phyloP scores from a whole-genome alignment of 1,140 invertebrate genomes.

The Leptestheria dahalacensis region DNA sequence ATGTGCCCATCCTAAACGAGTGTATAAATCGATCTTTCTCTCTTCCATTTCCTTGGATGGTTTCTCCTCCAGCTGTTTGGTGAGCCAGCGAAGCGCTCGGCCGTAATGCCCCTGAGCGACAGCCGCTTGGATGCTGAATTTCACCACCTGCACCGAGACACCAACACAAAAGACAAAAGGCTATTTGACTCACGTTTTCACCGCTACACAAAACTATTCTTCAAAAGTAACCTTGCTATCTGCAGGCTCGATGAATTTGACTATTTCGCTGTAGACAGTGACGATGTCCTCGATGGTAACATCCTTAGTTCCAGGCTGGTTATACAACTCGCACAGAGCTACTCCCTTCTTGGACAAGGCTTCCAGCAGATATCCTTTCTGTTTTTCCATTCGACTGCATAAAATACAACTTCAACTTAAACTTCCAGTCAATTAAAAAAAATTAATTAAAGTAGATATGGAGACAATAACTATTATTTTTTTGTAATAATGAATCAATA shows the following conservation, averaged over 20 bases:
- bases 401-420: background rate
- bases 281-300: slow-evolving; percentile 39
- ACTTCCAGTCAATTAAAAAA: too few species aligned
- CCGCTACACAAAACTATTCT: slow-evolving; percentile 13
- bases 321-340: slow-evolving; percentile 47
- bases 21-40: slow-evolving; percentile 46
- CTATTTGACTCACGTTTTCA: slow-evolving; percentile 11
- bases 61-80: slow-evolving; percentile 64
- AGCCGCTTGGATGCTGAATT: slow-evolving; percentile 66
- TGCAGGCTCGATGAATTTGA: slow-evolving; percentile 58
- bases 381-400: slow-evolving; percentile 62
- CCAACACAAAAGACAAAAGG: background rate
- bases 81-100: slow-evolving; percentile 55
- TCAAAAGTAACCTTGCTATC: slow-evolving; percentile 51
- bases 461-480: too few species aligned
- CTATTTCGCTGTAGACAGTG: slow-evolving; percentile 47
- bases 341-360: slow-evolving; percentile 56
- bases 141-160: slow-evolving; percentile 38
- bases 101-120: slow-evolving; percentile 60
- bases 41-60: slow-evolving; percentile 53
- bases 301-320: slow-evolving; percentile 27
- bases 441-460: too few species aligned
- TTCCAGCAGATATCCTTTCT: slow-evolving; percentile 58
- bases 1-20: slow-evolving; percentile 50
- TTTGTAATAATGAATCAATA: too few species aligned